Conservation (phyloP, 2,888 invertebrate genomes). For the Scaeva pyrastri region DNA sequence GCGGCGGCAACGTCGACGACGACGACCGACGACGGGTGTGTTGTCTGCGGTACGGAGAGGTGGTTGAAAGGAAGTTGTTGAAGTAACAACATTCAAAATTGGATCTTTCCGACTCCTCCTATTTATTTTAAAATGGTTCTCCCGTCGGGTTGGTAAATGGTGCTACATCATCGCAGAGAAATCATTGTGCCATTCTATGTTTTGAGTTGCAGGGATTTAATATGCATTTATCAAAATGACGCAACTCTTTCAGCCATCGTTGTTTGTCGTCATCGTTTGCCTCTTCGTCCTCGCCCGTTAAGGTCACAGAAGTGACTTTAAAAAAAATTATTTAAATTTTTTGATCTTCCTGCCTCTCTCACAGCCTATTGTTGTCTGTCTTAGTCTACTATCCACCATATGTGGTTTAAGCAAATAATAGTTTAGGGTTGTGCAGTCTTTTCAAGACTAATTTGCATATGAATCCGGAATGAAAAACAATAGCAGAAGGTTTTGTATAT, state of each 20-base stretch:
- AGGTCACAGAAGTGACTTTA: constrained; percentile 15
- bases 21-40: constrained; percentile 48
- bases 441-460: constrained; percentile 68
- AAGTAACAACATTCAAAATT: constrained; percentile 63
- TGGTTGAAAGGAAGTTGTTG: constrained; percentile 56
- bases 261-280: too few species aligned
- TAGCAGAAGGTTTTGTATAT: constrained; percentile 47
- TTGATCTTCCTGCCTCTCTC: background rate
- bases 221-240: constrained; percentile 74
- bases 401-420: constrained; percentile 49
- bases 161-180: background rate
- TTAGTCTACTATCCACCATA: background rate
- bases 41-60: constrained; percentile 38
- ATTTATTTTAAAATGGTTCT: constrained; percentile 29
- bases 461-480: constrained; percentile 56
- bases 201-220: constrained; percentile 67
- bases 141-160: background rate
- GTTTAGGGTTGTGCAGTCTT: constrained; percentile 5
- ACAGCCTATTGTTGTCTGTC: constrained; percentile 65
- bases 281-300: background rate
- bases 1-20: constrained; percentile 24
- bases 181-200: background rate
- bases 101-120: constrained; percentile 61
- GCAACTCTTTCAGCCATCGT: constrained; percentile 41
- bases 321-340: constrained; percentile 69